A percentile compares a stretch with the other conserved stretches of the same genome.
Conservation (phyloP, 1,140 invertebrate species). For the Drosophila tsacasi region DNA sequence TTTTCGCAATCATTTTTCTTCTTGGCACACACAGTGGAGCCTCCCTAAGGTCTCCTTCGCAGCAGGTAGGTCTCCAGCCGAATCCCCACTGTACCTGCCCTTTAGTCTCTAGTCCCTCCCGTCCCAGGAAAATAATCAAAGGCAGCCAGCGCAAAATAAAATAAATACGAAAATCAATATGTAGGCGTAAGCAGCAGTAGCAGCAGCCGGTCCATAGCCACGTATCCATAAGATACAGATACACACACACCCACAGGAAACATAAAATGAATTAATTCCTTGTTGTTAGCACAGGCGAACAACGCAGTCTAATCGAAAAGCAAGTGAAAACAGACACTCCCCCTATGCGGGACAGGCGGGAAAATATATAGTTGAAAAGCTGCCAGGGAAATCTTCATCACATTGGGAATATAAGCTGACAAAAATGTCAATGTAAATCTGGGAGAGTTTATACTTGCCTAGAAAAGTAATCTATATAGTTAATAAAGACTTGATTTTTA, state of each 20-base stretch:
- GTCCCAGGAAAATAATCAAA: constrained; percentile 73
- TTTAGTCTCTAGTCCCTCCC: constrained; percentile 13
- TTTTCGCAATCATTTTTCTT: constrained; percentile 59
- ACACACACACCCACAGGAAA: constrained; percentile 63
- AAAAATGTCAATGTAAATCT: background rate
- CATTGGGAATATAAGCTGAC: background rate
- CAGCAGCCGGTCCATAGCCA: constrained; percentile 43
- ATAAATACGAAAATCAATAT: constrained; percentile 84
- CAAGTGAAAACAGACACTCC: constrained; percentile 71
- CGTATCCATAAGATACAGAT: constrained; percentile 45
- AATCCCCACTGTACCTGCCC: constrained; percentile 35
- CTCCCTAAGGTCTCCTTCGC: background rate
- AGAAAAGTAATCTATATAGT: background rate
- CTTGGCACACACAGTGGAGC: constrained; percentile 25
- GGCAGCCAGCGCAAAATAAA: constrained; percentile 59
- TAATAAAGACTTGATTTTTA: background rate
- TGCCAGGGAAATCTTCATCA: constrained; percentile 10
- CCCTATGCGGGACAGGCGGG: background rate
- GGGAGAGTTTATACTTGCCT: rapidly evolving
- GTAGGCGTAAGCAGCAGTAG: constrained; percentile 78
- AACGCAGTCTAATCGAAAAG: constrained; percentile 76
- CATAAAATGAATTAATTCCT: constrained; percentile 83
- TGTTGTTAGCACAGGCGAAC: constrained; percentile 61
- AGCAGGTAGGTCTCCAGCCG: background rate
- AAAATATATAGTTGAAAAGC: background rate